Evolutionary conservation across 2,888 invertebrate genomes (phyloP), one percentile per base, ranked within the genome.

Genomic region (Mesorhabditis spiculigera): DNA sequence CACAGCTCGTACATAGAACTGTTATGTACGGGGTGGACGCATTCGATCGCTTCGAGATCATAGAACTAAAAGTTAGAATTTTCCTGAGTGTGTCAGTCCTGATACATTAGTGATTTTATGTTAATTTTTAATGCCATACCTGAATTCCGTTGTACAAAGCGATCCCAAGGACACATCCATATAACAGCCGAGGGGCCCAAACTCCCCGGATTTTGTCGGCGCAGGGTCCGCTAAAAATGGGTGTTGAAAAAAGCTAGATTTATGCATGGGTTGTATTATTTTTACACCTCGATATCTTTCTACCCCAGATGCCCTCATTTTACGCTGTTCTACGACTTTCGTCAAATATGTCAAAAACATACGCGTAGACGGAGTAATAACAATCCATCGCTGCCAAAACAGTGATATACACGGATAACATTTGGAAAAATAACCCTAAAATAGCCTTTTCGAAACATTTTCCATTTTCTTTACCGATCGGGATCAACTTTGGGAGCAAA

Each of bases 371-470:
- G 4, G 78, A 76, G 8, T 78, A 75, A 70, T 76, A 82, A 62
- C 82, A 82, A 71, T 82, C 82, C 43, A 82, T 75, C 4, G 82
- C 82, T 0, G 82, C 82, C 4, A 81, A 70, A 4, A 82, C 82
- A 16, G 82, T 82, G 68, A 82, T 80, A 69, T 82, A 82, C 13
- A 82, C 81, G 45, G 78, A 78, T 16, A 79, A 70, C 82, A 81
- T 82, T 77, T 82, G 76, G 69, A 77, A 72, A 50, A 16, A 61
- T 68, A 45, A 66, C 45, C 28, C 66, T 63, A 28, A 50, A 6
- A 70, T 72, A 66, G 68, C 64, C 70, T 66, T 69, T 69, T 66
- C 63, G 43, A 68, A 58, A 64, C 16, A 66, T 5, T 13, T 45
- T 66, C 45, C 8, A 43, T 5, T 65, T 45, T 43, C 13, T 63